Conservation (phyloP, 2,113 vertebrate genomes). For the Chaenogobius annularis region DNA sequence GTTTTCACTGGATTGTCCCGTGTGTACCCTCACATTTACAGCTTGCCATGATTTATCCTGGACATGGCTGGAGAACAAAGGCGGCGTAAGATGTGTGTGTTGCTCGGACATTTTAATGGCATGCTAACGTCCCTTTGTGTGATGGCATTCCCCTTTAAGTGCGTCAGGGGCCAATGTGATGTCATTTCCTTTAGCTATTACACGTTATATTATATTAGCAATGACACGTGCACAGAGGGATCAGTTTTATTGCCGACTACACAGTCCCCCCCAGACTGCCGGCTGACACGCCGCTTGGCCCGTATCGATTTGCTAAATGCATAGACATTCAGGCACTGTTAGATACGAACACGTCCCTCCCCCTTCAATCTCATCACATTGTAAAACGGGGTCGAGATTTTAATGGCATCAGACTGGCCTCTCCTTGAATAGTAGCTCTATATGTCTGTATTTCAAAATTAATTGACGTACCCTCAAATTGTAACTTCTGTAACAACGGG, state of each 20-base stretch:
- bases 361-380: conserved; percentile 41
- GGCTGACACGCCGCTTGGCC: conserved; percentile 58
- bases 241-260: conserved; percentile 7
- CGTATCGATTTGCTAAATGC: conserved; percentile 66
- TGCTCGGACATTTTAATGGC: not conserved
- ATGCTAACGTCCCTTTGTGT: conserved; percentile 17
- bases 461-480: too few relatives aligned
- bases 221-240: conserved; percentile 51
- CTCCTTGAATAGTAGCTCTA: conserved; percentile 2
- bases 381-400: conserved; percentile 54
- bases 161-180: conserved; percentile 32
- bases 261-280: conserved; percentile 42
- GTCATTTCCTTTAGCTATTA: conserved; percentile 48
- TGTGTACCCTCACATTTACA: not conserved
- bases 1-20: not conserved
- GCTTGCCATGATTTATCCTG: conserved; percentile 1
- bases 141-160: conserved; percentile 17
- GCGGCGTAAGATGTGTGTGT: not conserved
- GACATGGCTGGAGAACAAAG: not conserved
- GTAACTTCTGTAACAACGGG: too few relatives aligned
- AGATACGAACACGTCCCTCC: not conserved
- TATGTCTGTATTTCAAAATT: too few relatives aligned
- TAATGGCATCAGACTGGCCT: conserved; percentile 49
- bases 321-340: conserved; percentile 39
- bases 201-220: conserved; percentile 54